Base-by-base conservation (phyloP, 2,113 vertebrate species). In the Harpagus bidentatus region DNA sequence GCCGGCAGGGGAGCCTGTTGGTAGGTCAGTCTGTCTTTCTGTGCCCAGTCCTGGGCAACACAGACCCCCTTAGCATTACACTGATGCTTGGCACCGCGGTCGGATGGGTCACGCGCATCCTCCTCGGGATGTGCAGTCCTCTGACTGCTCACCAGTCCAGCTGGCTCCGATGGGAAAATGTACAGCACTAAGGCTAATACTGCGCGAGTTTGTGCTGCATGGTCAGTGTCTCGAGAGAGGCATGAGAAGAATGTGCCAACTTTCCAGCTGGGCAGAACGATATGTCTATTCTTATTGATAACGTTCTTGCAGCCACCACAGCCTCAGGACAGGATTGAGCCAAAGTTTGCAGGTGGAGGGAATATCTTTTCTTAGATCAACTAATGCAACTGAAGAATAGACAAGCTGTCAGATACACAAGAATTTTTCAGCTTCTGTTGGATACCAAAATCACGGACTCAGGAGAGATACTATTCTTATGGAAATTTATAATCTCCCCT, bases 231-330 rank as follows among this genome's bases (percentile, higher is more conserved):
- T 42, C 0, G 1, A 45, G 42, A 93, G 23, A 72, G 34, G 42
- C 63, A 56, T 0, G 0, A 58, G 70, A 42, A 48, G 53, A 59
- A 76, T 0, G 0, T 3, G 29, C 10, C 66, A 67, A 1, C 25
- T 50, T 82, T 45, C 29, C 74, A 2, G 1, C 71, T 53, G 71
- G 66, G 76, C 43, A 62, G 62, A 73, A 36, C 0, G 25, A 48
- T 28, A 12, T 2, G 25, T 61, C 63, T 90, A 1, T 50, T 66
- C 29, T 26, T 48, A 50, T 0, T 17, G 91, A 59, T 67, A 86
- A 95, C 0, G 12, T 11, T 88, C 56, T 36, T 42, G 53, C n/a
- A 82, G 88, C 56, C 56, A 40, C 12, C 63, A 22, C 67, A 70
- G 72, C 77, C 86, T 86, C 43, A 0, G 89, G 83, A 74, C 38